A percentile compares a stretch with the other conserved stretches of the same genome.
phyloP scores from a whole-genome alignment of 2,797 vertebrate species.

The Hapalemur alaotrensis region DNA sequence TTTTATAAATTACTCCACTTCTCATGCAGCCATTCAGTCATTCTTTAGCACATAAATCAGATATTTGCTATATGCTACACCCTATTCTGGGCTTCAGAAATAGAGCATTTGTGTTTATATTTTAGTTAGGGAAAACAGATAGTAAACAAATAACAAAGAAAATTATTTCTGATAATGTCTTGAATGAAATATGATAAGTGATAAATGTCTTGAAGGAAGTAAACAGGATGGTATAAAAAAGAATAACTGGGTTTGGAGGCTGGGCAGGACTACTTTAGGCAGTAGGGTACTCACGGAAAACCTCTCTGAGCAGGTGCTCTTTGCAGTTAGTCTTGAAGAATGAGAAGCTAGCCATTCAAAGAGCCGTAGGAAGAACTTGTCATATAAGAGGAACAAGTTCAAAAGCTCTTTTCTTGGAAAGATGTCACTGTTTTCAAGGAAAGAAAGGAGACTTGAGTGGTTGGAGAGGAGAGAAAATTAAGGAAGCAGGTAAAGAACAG shows the following conservation, averaged over 20 bases:
- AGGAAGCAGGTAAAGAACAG: neutral
- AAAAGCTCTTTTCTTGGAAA: neutral
- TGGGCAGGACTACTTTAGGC: neutral
- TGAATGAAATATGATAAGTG: neutral
- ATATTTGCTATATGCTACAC: neutral
- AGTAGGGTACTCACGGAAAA: neutral
- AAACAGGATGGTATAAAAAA: neutral
- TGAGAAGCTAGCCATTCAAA: neutral
- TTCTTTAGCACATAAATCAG: neutral
- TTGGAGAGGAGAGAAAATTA: neutral
- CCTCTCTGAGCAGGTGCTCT: neutral
- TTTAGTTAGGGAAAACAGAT: neutral
- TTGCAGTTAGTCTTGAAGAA: neutral
- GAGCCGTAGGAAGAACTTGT: neutral
- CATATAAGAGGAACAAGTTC: neutral
- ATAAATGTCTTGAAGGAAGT: neutral
- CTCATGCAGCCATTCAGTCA: neutral
- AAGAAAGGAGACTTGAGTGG: neutral
- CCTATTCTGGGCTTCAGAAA: neutral
- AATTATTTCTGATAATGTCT: neutral
- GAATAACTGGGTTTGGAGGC: neutral
- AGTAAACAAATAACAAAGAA: neutral
- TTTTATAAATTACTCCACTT: neutral
- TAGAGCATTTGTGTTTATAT: neutral
- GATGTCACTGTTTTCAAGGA: neutral